Evolutionary conservation across 2,888 invertebrate species (phyloP).

Genomic region (Oscheius sp.): DNA sequence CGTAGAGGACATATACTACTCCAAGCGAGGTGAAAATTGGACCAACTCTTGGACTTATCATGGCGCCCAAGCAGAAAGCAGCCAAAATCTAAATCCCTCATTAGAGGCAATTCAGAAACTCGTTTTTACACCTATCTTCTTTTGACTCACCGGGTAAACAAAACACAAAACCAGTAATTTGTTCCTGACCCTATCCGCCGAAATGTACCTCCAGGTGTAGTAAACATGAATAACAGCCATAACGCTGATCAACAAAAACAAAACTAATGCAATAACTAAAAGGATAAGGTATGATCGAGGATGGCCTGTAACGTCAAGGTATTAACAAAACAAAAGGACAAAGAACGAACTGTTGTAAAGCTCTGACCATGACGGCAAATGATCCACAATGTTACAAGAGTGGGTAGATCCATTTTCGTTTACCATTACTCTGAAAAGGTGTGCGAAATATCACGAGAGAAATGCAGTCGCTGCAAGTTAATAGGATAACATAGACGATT

Average conservation of each 20-base stretch:
- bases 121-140: not conserved
- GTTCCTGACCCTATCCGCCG: conserved; percentile 13
- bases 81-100: conserved; percentile 7
- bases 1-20: conserved; percentile 18
- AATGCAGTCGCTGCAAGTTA: too few relatives aligned
- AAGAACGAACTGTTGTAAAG: conserved; percentile 11
- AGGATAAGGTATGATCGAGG: not conserved
- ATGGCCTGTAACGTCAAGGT: not conserved
- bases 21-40: conserved; percentile 13
- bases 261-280: not conserved
- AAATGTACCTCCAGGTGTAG: conserved; percentile 15
- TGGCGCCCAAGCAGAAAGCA: conserved; percentile 10
- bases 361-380: conserved; percentile 15
- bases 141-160: conserved; percentile 18
- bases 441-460: too few relatives aligned
- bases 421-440: too few relatives aligned
- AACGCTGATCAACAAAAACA: not conserved
- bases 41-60: conserved; percentile 20
- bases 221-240: not conserved
- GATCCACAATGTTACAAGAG: not conserved
- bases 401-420: too few relatives aligned
- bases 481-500: too few relatives aligned
- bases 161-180: conserved; percentile 16
- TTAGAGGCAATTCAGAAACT: not conserved
- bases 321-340: not conserved